Conservation (phyloP, 2,888 invertebrate genomes). For the Stenolophus ochropezus region DNA sequence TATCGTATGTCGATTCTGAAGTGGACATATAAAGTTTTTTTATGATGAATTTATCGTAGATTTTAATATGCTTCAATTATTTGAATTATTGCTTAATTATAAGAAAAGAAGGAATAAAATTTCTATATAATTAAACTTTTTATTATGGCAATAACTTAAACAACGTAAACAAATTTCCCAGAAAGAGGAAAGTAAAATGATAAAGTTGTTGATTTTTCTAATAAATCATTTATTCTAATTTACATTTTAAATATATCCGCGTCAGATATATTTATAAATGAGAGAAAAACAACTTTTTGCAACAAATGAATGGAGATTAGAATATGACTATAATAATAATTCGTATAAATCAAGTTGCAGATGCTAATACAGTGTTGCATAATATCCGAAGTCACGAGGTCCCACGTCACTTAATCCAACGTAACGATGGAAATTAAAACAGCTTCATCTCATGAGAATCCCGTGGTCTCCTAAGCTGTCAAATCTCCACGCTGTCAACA, state of each 20-base stretch:
- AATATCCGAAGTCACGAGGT: neutral
- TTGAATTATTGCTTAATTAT: no score
- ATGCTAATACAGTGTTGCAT: neutral
- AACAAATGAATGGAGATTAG: neutral
- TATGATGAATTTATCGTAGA: no score
- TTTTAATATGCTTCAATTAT: no score
- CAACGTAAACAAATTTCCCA: neutral
- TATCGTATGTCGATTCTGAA: no score
- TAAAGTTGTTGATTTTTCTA: neutral
- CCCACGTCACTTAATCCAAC: neutral
- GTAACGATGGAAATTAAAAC: slow-evolving; percentile 20
- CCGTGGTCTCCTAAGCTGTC: slow-evolving; percentile 14
- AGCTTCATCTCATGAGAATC: slow-evolving; percentile 12
- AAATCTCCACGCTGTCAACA: slow-evolving; percentile 55
- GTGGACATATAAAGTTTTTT: no score
- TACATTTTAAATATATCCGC: neutral
- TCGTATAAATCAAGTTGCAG: neutral
- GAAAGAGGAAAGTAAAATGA: neutral
- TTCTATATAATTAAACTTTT: no score
- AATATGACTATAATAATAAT: neutral
- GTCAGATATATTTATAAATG: neutral
- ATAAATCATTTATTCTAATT: neutral
- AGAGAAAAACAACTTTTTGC: neutral
- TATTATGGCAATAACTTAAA: no score
- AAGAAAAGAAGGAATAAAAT: no score